Evolutionary conservation across 2,888 invertebrate species (phyloP), one percentile per base, ranked within the genome.

Genomic region (Mythimna pallens): DNA sequence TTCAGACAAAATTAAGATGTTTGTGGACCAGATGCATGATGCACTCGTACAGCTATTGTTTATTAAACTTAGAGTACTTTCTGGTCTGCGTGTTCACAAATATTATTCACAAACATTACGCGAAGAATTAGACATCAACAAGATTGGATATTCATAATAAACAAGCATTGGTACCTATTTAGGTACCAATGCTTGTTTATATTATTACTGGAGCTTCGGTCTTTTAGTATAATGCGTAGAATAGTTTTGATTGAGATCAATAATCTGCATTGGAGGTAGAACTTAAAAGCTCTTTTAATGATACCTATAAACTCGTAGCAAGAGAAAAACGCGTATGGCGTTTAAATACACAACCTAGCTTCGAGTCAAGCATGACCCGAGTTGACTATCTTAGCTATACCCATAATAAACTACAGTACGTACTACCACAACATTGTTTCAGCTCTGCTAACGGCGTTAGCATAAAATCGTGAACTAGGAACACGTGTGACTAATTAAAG

Each of bases 401-500:
- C 14, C 12, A 22, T 9, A 14, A 34, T 9, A 34, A 70, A 30
- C 43, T 36, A 22, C 40, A 34, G 0, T 9, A 57, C n/a, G 1
- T 14, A 57, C 7, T n/a, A 10, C n/a, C 12, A 40, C 20, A 12
- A 61, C 54, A 74, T 12, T 36, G n/a, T 68, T 65, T 17, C n/a
- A 55, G n/a, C 30, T 34, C 65, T 55, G n/a, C 58, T 12, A 25
- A 63, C 30, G 36, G 34, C 34, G 17, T 68, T 73, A 73, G 36
- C 69, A 81, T 71, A 71, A 73, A 67, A 71, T 81, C 81, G 77
- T 82, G 82, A 74, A 55, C 58, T 7, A 58, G 25, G n/a, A 64
- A 70, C 73, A 76, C 73, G 59, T 81, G 77, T 66, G 58, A 30
- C 17, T 76, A 73, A 84, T 82, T 84, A 80, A 75, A 73, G 54